Evolutionary conservation across 2,888 invertebrate species (phyloP).

Genomic region (Synergus laeviventris): DNA sequence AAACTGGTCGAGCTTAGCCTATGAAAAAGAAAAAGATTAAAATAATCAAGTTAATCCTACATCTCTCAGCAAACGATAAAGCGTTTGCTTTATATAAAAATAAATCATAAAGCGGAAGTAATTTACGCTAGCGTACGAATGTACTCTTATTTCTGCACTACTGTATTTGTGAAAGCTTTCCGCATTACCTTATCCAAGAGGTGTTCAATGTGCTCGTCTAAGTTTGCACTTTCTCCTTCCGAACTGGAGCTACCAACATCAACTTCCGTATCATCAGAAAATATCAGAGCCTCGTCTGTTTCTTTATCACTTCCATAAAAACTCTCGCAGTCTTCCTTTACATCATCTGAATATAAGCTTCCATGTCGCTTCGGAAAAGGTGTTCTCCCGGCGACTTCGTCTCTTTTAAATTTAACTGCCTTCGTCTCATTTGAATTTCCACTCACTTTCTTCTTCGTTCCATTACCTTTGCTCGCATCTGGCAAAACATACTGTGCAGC

Average conservation of each 20-base stretch:
- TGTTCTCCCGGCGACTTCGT: conserved; percentile 50
- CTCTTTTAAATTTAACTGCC: conserved; percentile 36
- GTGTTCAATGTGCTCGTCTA: conserved; percentile 69
- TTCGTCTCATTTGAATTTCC: conserved; percentile 47
- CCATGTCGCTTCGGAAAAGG: conserved; percentile 54
- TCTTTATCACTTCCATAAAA: conserved; percentile 81
- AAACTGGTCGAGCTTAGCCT: conserved; percentile 61
- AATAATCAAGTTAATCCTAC: not conserved
- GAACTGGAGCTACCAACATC: conserved; percentile 74
- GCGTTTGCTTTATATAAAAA: too few species aligned
- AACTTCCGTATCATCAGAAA: conserved; percentile 81
- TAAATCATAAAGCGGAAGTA: not conserved
- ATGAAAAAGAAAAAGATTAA: conserved; percentile 41
- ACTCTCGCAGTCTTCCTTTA: conserved; percentile 77
- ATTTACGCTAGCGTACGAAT: not conserved
- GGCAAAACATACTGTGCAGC: conserved; percentile 71
- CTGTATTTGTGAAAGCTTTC: conserved; percentile 26
- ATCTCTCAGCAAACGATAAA: not conserved
- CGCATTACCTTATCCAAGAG: conserved; percentile 70
- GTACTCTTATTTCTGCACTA: not conserved
- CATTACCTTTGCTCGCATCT: conserved; percentile 70
- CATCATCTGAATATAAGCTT: conserved; percentile 59
- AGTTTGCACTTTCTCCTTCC: conserved; percentile 70
- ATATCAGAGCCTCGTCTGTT: conserved; percentile 79
- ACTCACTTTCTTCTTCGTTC: conserved; percentile 71